Evolutionary conservation across 2,888 invertebrate species (phyloP).

Genomic region (Agrotis clavis): DNA sequence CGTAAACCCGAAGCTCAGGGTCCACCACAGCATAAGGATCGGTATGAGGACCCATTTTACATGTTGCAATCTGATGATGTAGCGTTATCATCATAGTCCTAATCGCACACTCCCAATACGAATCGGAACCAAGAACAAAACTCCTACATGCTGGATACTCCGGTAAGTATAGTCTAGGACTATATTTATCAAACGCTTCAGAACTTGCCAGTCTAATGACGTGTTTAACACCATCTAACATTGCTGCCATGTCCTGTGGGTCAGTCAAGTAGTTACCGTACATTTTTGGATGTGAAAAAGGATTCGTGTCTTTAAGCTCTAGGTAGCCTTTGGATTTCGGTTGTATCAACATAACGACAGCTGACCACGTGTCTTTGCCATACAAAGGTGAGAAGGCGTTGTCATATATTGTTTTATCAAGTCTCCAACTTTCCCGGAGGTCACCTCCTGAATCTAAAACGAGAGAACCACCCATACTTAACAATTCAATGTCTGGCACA

Average conservation of each 20-base stretch:
- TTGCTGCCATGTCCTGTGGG: conserved; percentile 91
- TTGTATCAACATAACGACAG: conserved; percentile 93
- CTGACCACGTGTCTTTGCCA: conserved; percentile 91
- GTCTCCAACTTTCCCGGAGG: conserved; percentile 90
- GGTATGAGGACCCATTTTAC: conserved; percentile 93
- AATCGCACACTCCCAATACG: conserved; percentile 94
- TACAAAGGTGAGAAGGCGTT: conserved; percentile 90
- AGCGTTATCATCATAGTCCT: conserved; percentile 90
- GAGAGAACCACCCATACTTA: conserved; percentile 92
- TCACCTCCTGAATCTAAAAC: conserved; percentile 91
- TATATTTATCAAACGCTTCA: conserved; percentile 91
- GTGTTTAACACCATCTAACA: conserved; percentile 92
- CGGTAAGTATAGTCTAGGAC: conserved; percentile 88
- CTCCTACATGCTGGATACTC: conserved; percentile 90
- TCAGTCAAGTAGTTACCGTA: conserved; percentile 95
- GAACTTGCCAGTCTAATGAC: conserved; percentile 91
- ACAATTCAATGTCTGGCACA: conserved; percentile 93
- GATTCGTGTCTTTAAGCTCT: conserved; percentile 93
- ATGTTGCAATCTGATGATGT: conserved; percentile 93
- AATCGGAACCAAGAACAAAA: conserved; percentile 89
- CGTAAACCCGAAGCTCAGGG: conserved; percentile 92
- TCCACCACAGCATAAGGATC: conserved; percentile 93
- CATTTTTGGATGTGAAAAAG: conserved; percentile 94
- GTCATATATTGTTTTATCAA: conserved; percentile 91
- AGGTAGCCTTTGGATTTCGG: conserved; percentile 94